phyloP scores from a whole-genome alignment of 92 coral and sea anemone species.

The Muricea muricata region DNA sequence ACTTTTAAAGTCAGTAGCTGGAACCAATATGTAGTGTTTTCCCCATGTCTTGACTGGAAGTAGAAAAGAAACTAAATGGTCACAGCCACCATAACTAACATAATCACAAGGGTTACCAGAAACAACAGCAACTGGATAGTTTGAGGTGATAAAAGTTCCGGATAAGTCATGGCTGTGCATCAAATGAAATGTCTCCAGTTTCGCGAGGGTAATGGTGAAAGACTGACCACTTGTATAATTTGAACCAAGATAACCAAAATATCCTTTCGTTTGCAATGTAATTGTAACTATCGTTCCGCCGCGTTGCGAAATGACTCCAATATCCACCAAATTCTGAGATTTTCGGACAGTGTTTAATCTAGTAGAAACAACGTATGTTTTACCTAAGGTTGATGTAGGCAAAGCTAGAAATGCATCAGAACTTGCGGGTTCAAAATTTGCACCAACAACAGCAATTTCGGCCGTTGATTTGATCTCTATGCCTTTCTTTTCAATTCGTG shows the following conservation, averaged over 20 bases:
- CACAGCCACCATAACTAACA: slow-evolving; percentile 30
- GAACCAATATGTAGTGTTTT: slow-evolving; percentile 18
- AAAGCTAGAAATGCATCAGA: slow-evolving; percentile 73
- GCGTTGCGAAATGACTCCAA: slow-evolving; percentile 39
- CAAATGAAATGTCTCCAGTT: neutral
- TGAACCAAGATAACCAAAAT: neutral
- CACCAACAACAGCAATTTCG: slow-evolving; percentile 59
- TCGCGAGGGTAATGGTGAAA: neutral
- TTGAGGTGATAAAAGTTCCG: slow-evolving; percentile 28
- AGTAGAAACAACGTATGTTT: neutral
- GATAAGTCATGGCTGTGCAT: slow-evolving; percentile 9
- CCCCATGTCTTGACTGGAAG: slow-evolving; percentile 49
- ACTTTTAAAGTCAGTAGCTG: neutral
- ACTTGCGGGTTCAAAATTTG: slow-evolving; percentile 31
- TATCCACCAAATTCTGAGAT: neutral
- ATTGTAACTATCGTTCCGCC: slow-evolving; percentile 50
- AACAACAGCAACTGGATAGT: slow-evolving; percentile 44
- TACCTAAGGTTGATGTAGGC: slow-evolving; percentile 37
- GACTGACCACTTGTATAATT: neutral
- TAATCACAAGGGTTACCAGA: slow-evolving; percentile 39
- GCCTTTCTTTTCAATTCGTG: slow-evolving; percentile 43
- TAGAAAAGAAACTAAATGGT: slow-evolving; percentile 43
- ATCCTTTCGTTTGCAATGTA: neutral
- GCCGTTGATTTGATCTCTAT: slow-evolving; percentile 54
- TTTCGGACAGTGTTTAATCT: neutral